phyloP scores from a whole-genome alignment of 1,140 invertebrate species.

The Zeugodacus cucurbitae region DNA sequence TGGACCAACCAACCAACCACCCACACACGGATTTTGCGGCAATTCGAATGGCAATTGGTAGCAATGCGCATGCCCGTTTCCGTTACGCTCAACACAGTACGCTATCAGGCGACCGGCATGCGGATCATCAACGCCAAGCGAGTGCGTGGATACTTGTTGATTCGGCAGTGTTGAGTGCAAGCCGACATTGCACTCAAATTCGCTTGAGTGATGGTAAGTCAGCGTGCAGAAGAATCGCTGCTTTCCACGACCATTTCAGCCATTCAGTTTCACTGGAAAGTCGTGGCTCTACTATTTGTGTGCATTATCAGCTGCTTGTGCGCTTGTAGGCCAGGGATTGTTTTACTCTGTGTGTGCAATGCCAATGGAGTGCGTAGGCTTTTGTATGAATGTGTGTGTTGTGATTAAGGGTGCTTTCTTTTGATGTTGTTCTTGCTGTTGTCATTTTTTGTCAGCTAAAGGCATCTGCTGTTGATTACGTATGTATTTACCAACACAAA shows the following conservation, averaged over 20 bases:
- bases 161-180: background rate
- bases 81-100: background rate
- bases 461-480: background rate
- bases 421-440: background rate
- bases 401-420: background rate
- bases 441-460: background rate
- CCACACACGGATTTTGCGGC: background rate
- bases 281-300: background rate
- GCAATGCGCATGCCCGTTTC: conserved; percentile 32
- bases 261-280: background rate
- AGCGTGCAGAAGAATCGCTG: background rate
- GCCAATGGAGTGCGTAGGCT: background rate
- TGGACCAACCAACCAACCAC: conserved; percentile 9
- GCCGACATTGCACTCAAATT: background rate
- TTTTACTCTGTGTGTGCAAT: background rate
- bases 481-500: background rate
- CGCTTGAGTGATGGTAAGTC: conserved; percentile 23
- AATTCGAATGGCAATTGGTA: conserved; percentile 7
- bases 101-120: background rate
- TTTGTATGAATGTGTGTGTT: background rate
- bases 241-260: background rate
- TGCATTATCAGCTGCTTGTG: background rate
- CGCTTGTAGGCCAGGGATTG: background rate
- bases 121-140: background rate
- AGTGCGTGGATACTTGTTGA: conserved; percentile 9